Conservation (phyloP, 2,888 invertebrate genomes). For the Strigamia maritima region DNA sequence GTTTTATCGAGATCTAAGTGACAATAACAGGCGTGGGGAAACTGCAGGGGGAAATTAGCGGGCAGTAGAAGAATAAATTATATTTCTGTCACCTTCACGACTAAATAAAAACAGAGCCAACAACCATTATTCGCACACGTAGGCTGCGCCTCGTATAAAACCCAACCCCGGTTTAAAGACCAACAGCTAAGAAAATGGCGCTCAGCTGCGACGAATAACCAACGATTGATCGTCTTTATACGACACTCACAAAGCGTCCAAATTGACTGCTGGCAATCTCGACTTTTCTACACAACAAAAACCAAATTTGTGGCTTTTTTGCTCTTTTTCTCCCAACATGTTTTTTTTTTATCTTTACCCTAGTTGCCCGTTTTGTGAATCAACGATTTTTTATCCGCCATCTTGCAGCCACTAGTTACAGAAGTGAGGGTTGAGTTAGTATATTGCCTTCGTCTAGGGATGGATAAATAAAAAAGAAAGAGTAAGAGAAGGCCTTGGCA, state of each 20-base stretch:
- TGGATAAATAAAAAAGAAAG: not conserved
- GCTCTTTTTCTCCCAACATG: too few species aligned
- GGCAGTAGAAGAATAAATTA: not conserved
- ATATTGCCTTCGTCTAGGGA: not conserved
- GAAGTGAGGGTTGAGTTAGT: not conserved
- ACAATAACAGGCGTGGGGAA: not conserved
- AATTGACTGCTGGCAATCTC: not conserved
- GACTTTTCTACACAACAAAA: not conserved
- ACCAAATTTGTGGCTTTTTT: too few species aligned
- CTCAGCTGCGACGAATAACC: not conserved
- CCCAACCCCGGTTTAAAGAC: not conserved
- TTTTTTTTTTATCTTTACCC: too few species aligned
- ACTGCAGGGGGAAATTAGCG: not conserved
- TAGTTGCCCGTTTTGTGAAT: too few species aligned
- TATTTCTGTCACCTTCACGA: not conserved
- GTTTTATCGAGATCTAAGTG: not conserved
- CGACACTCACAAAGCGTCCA: not conserved
- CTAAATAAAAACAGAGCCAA: not conserved
- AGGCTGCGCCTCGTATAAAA: not conserved
- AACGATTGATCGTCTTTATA: constrained; percentile 1
- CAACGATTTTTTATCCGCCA: not conserved
- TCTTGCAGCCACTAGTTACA: not conserved
- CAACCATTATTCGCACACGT: not conserved
- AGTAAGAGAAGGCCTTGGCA: not conserved
- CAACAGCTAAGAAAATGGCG: not conserved